Base-by-base conservation (phyloP, 1,140 invertebrate genomes). In the Pristionchus pacificus region DNA sequence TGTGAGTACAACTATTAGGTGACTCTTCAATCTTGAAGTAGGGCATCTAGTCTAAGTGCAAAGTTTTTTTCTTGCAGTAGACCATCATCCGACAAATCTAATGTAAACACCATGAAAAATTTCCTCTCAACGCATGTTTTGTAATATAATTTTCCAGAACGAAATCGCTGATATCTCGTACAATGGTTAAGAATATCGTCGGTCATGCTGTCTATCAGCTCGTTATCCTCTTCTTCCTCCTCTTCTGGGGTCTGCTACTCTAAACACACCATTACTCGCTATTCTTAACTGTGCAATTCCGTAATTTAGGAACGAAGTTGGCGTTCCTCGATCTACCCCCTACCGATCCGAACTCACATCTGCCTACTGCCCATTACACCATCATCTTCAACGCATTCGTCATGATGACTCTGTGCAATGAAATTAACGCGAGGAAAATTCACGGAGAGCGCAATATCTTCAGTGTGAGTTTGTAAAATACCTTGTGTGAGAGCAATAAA, bases 401-500 rank as follows among this genome's bases (percentile, higher is more conserved):
- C 61, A 93, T 98, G 92, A 99, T 99, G 96, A 99, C 96, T 32
- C 88, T 99, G 55, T 98, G 97, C 88, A 99, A 98, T 89, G 96
- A 98, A 88, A 94, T 99, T 82, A 99, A 98, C 88, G 93, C 95
- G 59, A 89, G 96, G 80, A 98, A 98, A 89, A 97, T 99, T 83
- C 96, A 98, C 87, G 96, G 95, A 72, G 94, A 98, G 87, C 88
- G 96, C 80, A 98, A 99, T 87, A 91, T 99, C 78, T 95, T 83
- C 66, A 83, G 79, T 71, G 80, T 75, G 70, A 27, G 55, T 25
- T 32, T 65, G n/a, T 25, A 19, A 68, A 15, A n/a, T n/a, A n/a
- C n/a, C n/a, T n/a, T n/a, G n/a, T n/a, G n/a, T n/a, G n/a, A n/a
- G n/a, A n/a, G n/a, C n/a, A n/a, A n/a, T n/a, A n/a, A n/a, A n/a